Base-by-base conservation (phyloP, 1,140 invertebrate genomes). In the Cotesia glomerata region DNA sequence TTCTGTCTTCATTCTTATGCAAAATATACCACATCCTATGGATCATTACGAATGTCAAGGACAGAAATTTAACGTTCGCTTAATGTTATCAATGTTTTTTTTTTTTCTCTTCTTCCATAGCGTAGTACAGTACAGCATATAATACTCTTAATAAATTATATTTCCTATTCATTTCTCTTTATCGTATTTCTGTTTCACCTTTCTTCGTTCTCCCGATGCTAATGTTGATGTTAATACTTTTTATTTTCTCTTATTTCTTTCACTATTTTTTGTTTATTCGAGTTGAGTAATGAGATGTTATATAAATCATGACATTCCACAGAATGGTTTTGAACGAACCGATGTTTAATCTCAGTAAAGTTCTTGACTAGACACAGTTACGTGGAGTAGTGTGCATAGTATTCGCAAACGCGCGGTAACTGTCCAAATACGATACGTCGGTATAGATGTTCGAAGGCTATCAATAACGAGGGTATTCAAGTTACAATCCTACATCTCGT, bases 21-120 rank as follows among this genome's bases (percentile, higher is more conserved):
- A 70, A 74, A 69, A 70, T 56, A 36, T 51, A 74, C 64, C 39
- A 45, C 39, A 45, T 45, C 39, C 39, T 45, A 39, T 65, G 67
- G 61, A 70, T 82, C 80, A 77, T 79, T 80, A 80, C 67, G 72
- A 75, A 76, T 67, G 78, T 79, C 76, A 79, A 77, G 76, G 76
- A 74, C 78, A 79, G 74, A 36, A 34, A 66, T 64, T 63, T 11
- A 35, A 45, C 8, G 26, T 11, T 13, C 13, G 51, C 49, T 16
- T 59, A 69, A 59, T 61, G 69, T 72, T 72, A 62, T 67, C 58
- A 63, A 70, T 75, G 71, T 75, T 69, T 72, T 67, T 75, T 74
- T 54, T 35, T 51, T 69, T 62, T 61, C 45, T 45, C 16, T 52
- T 58, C 16, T 61, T 51, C 45, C 13, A 2, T 26, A 26, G 26